phyloP scores from a whole-genome alignment of 2,113 vertebrate species.

The Vanacampus margaritifer region DNA sequence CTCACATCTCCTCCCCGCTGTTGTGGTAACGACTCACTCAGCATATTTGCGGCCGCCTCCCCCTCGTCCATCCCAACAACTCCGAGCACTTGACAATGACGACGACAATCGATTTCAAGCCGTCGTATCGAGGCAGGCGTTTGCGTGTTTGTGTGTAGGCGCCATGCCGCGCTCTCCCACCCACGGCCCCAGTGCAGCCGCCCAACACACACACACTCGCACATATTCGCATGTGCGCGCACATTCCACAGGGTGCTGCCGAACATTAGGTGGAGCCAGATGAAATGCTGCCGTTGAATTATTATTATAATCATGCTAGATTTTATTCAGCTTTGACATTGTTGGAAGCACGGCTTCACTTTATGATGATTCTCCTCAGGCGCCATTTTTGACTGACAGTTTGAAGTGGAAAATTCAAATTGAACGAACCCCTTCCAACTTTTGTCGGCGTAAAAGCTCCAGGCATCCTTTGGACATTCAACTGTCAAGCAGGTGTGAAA shows the following conservation, averaged over 20 bases:
- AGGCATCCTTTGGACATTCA: background rate
- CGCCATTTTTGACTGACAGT: background rate
- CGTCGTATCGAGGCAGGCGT: background rate
- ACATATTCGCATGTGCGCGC: constrained; percentile 36
- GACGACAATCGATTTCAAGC: constrained; percentile 1
- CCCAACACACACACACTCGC: constrained; percentile 31
- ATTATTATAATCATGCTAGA: background rate
- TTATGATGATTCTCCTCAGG: background rate
- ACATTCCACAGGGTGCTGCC: constrained; percentile 48
- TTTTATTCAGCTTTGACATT: background rate
- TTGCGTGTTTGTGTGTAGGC: constrained; percentile 11
- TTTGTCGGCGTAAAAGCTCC: background rate
- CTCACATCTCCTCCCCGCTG: constrained; percentile 51
- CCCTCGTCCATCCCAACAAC: constrained; percentile 7
- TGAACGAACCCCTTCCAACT: background rate
- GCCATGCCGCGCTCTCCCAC: constrained; percentile 26
- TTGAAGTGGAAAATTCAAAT: background rate
- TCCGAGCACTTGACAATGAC: constrained; percentile 4
- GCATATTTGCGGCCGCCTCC: constrained; percentile 37
- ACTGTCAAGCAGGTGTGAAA: background rate
- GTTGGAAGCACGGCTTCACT: background rate
- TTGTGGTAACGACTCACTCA: constrained; percentile 57
- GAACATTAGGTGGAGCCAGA: constrained; percentile 40
- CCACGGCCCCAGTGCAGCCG: constrained; percentile 24
- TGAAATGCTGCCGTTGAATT: constrained; percentile 14